Percentiles rank a stretch among this genome's conserved stretches.
Conservation (phyloP, 2,888 invertebrate species). For the Petrophora chlorosata region DNA sequence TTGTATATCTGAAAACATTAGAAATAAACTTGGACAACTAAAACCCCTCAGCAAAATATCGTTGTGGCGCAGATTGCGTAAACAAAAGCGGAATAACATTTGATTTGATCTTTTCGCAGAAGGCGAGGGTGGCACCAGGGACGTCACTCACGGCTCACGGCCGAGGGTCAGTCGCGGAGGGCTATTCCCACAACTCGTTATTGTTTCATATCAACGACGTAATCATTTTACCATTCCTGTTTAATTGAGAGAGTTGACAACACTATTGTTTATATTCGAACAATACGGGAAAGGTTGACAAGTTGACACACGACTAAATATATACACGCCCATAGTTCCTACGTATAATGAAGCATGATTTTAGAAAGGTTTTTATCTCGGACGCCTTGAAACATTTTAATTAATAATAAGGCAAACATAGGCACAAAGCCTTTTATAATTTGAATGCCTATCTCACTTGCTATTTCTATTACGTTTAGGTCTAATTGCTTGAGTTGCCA, state of each 20-base stretch:
- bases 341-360: too few relatives aligned
- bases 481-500: too few relatives aligned
- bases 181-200: constrained; percentile 72
- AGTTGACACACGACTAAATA: constrained; percentile 3
- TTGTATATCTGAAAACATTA: too few relatives aligned
- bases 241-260: constrained; percentile 43
- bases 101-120: constrained; percentile 40
- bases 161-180: constrained; percentile 57
- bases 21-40: too few relatives aligned
- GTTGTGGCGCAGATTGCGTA: constrained; percentile 23
- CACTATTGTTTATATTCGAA: constrained; percentile 29
- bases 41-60: constrained; percentile 5
- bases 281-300: constrained; percentile 11
- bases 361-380: too few relatives aligned
- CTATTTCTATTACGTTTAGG: too few relatives aligned
- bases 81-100: constrained; percentile 32
- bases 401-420: too few relatives aligned
- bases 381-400: too few relatives aligned
- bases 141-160: constrained; percentile 52
- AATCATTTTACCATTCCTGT: constrained; percentile 54
- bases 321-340: too few relatives aligned
- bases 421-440: too few relatives aligned
- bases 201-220: constrained; percentile 61
- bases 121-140: constrained; percentile 37
- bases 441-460: too few relatives aligned